Evolutionary conservation across 2,797 vertebrate species (phyloP), one percentile per base, ranked within the genome.

Genomic region (Phoebastria nigripes): DNA sequence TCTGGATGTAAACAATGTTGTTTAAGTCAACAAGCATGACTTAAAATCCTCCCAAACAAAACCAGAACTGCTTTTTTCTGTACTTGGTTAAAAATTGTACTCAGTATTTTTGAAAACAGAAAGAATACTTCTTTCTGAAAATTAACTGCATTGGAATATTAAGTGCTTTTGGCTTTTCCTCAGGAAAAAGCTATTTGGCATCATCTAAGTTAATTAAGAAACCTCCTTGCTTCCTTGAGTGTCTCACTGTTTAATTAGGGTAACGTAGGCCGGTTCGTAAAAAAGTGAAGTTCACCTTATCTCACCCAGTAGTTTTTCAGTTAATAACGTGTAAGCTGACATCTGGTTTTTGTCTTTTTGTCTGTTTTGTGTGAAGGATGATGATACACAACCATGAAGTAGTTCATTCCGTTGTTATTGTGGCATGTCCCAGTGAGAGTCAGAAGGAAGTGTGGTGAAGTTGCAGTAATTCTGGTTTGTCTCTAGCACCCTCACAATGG

Each of bases 191-290:
- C 81, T 79, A 31, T 80, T 91, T 94, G 56, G 42, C 95, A 72
- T 89, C 72, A 70, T 93, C 95, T 92, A 76, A 95, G 82, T 97
- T 97, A 97, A 98, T 98, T 96, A 93, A 83, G 91, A 96, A 94
- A 62, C 73, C 51, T 51, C 18, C 65, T 91, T 82, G 9, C 90
- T 93, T 94, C 93, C 71, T 95, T 79, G 47, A 87, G 55, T 71
- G 65, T 51, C 73, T 85, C 44, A 14, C 91, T 80, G 71, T 86
- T 97, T 97, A 94, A 96, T 97, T 93, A 96, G 69, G 83, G 59
- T 92, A 6, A 37, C 66, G 9, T 51, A 86, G 77, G 77, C 55
- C 37, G 21, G 29, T 93, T 92, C 49, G 37, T 82, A 90, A 96
- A 92, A 86, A 90, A 93, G 49, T 69, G 87, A 66, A 33, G 56